Evolutionary conservation across 2,113 vertebrate species (phyloP), one percentile per base, ranked within the genome.

Genomic region (Dendrocopos noguchii): DNA sequence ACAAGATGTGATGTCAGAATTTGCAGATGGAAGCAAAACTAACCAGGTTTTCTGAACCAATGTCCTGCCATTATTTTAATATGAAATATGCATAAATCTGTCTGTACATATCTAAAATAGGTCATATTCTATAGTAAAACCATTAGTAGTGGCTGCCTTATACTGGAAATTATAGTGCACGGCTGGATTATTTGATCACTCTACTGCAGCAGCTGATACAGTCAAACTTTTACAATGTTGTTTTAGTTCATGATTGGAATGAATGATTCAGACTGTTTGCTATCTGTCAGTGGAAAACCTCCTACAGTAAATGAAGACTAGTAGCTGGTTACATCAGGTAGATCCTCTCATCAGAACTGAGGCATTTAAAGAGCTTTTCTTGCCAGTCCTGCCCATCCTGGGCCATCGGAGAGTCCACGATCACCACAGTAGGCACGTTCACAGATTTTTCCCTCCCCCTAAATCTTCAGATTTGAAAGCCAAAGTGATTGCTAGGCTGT

Each of bases 211-310:
- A 44, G 25, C 31, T 27, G 80, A 77, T 50, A 57, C 25, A 70
- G 52, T 27, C 47, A 78, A 53, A 57, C 9, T 93, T 90, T 83
- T 83, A 67, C 68, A 46, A 5, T 21, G 53, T 31, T 91, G 46
- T 52, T 91, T 81, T 55, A 82, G 76, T 80, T 86, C 61, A 10
- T 42, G 28, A 10, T 71, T 74, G 36, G 56, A 93, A 56, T 27
- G 72, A 82, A 61, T 74, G 79, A 56, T 80, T 87, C 72, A 86
- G 73, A 14, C 16, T 0, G 0, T 89, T 90, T 70, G 50, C 66
- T 82, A 31, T 91, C 64, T 95, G 72, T 65, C 70, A 79, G 60
- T 73, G n/a, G 55, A 85, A 87, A 90, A 36, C 8, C 39, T 93
- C 60, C 64, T 42, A 5, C 36, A 59, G 34, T 47, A 80, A 80